Evolutionary conservation across 2,888 invertebrate species (phyloP).

Genomic region (Blastobasis lacticolella): DNA sequence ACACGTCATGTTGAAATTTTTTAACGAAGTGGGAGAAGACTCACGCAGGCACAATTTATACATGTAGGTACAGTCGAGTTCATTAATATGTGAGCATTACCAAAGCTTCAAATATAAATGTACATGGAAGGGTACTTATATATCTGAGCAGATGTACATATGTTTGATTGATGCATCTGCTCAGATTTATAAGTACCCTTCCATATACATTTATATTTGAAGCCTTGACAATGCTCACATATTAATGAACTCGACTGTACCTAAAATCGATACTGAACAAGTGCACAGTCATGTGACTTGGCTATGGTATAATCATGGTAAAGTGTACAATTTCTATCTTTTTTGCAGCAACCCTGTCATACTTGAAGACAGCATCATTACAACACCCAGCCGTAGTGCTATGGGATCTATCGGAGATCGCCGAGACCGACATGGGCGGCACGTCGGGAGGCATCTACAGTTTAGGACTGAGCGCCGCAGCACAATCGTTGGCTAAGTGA

Average conservation of each 20-base stretch:
- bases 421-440: constrained; percentile 84
- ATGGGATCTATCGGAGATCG: constrained; percentile 71
- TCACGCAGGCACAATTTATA: background rate
- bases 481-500: constrained; percentile 58
- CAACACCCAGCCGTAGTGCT: constrained; percentile 57
- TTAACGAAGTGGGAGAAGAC: too few relatives aligned
- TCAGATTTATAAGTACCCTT: too few relatives aligned
- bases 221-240: too few relatives aligned
- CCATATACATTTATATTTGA: too few relatives aligned
- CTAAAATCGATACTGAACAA: background rate
- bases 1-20: too few relatives aligned
- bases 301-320: too few relatives aligned
- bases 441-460: constrained; percentile 87
- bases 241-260: background rate
- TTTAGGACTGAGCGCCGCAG: constrained; percentile 80
- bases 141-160: too few relatives aligned
- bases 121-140: too few relatives aligned
- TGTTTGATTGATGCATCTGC: too few relatives aligned
- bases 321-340: background rate
- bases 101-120: too few relatives aligned
- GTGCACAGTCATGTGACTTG: background rate
- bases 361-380: constrained; percentile 36
- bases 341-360: constrained; percentile 39
- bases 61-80: too few relatives aligned
- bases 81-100: too few relatives aligned